These are phyloP conservation scores for Melopsittacus undulatus DNA, from an alignment of 2,797 vertebrate species.

Conservation along the genomic window DNA sequence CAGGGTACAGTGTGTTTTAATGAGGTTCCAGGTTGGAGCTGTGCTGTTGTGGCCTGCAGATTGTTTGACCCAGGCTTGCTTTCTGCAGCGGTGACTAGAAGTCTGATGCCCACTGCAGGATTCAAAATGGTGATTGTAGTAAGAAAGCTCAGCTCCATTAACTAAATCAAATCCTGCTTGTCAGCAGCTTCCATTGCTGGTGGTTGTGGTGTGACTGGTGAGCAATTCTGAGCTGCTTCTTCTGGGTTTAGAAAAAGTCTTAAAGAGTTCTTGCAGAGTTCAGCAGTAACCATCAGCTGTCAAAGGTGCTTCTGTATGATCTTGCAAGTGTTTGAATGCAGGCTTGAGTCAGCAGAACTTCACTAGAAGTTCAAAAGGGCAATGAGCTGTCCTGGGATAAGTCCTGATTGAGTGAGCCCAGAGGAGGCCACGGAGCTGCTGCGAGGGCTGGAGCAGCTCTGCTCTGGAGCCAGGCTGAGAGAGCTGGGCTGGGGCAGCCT, in stretches of 20 bases:
- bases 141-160: background rate
- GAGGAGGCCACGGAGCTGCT: background rate
- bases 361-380: background rate
- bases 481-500: background rate
- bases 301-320: background rate
- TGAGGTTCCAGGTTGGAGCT: background rate
- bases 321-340: background rate
- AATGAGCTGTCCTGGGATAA: fast-evolving
- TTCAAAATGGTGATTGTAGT: background rate
- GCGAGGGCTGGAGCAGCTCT: background rate
- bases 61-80: background rate
- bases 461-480: background rate
- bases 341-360: background rate
- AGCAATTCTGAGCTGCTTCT: background rate
- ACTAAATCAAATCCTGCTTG: background rate
- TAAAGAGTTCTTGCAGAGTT: background rate
- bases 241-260: background rate
- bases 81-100: background rate
- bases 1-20: background rate
- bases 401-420: background rate
- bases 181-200: background rate
- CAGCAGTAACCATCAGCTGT: background rate
- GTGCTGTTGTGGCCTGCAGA: background rate
- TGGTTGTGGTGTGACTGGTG: background rate
- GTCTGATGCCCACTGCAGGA: fast-evolving